Percentiles rank a stretch among this genome's conserved stretches.
Evolutionary conservation across 2,797 vertebrate genomes (phyloP).

Genomic region (Paratrypauchen microcephalus): DNA sequence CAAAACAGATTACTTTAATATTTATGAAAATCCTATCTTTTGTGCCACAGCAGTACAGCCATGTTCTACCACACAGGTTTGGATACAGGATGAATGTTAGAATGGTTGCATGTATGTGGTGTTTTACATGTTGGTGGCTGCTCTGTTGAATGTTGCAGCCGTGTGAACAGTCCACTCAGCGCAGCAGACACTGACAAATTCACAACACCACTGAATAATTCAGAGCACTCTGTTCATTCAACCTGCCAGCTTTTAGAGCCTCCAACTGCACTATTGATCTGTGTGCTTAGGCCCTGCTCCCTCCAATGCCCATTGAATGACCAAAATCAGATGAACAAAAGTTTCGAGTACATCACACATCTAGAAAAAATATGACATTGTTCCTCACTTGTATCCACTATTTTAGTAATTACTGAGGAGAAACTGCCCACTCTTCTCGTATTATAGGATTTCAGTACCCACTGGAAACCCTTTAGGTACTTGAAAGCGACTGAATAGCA

Average conservation of each 20-base stretch:
- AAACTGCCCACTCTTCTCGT: slow-evolving; percentile 37
- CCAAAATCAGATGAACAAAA: slow-evolving; percentile 52
- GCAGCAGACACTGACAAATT: slow-evolving; percentile 56
- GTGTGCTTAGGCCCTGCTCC: slow-evolving; percentile 55
- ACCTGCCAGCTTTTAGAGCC: slow-evolving; percentile 68
- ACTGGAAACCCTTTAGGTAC: slow-evolving; percentile 52
- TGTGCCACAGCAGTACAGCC: neutral
- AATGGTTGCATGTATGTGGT: slow-evolving; percentile 21
- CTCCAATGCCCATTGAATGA: slow-evolving; percentile 57
- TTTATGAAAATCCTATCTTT: neutral
- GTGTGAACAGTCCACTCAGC: slow-evolving; percentile 57
- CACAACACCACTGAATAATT: slow-evolving; percentile 70
- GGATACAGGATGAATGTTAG: slow-evolving; percentile 7
- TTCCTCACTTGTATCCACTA: slow-evolving; percentile 33
- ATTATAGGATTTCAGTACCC: slow-evolving; percentile 44
- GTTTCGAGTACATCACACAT: slow-evolving; percentile 17
- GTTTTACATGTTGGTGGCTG: slow-evolving; percentile 38
- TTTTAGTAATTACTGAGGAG: slow-evolving; percentile 22
- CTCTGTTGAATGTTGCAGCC: slow-evolving; percentile 35
- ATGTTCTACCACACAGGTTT: neutral
- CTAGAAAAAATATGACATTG: neutral
- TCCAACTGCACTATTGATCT: slow-evolving; percentile 70
- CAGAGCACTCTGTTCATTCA: slow-evolving; percentile 67
- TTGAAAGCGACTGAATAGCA: slow-evolving; percentile 55
- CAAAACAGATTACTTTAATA: neutral